Percentiles rank a stretch among this genome's conserved stretches.
Evolutionary conservation across 2,888 invertebrate genomes (phyloP).

Genomic region (Sminthurides aquaticus): DNA sequence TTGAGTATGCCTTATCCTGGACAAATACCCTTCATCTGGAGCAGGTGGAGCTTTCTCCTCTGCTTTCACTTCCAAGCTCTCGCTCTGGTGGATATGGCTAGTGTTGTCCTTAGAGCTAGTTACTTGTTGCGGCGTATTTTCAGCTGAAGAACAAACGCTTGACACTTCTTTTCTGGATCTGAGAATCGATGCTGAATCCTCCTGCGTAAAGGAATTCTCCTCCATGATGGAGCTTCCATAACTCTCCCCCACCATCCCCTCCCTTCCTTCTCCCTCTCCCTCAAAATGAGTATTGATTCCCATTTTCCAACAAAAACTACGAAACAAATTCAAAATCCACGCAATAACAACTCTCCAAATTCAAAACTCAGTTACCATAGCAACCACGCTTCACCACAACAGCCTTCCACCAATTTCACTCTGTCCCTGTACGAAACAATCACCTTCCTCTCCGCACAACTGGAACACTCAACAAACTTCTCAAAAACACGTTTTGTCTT

Average conservation of each 20-base stretch:
- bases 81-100: too few relatives aligned
- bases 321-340: too few relatives aligned
- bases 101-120: background rate
- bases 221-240: background rate
- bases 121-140: too few relatives aligned
- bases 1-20: constrained; percentile 6
- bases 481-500: too few relatives aligned
- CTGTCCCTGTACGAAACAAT: background rate
- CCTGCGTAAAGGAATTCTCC: background rate
- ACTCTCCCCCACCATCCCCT: background rate
- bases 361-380: background rate
- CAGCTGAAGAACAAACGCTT: too few relatives aligned
- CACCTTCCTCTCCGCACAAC: too few relatives aligned
- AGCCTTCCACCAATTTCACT: background rate
- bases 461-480: too few relatives aligned
- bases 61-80: too few relatives aligned
- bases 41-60: background rate
- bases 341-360: too few relatives aligned
- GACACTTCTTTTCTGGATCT: too few relatives aligned
- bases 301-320: background rate
- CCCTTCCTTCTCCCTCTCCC: too few relatives aligned
- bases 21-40: constrained; percentile 12
- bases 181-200: background rate
- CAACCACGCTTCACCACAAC: background rate
- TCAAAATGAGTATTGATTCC: too few relatives aligned